These are phyloP conservation scores for Drosophila sordidula DNA, from an alignment of 2,888 invertebrate species.

Conservation along the genomic window DNA sequence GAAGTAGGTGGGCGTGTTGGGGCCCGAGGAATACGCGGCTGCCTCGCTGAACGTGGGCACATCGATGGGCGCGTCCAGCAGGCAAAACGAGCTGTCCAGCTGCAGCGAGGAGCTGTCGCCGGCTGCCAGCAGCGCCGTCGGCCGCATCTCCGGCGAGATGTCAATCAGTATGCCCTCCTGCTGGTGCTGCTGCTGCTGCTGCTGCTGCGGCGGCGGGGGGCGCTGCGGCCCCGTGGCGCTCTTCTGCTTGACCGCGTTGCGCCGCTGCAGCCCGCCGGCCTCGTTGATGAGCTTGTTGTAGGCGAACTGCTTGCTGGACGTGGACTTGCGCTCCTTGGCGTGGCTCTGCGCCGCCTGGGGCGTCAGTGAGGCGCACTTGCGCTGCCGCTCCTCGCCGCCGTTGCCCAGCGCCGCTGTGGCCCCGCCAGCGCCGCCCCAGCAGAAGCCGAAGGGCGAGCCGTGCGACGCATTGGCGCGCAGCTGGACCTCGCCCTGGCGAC, in stretches of 20 bases:
- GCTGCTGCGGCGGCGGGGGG: constrained; percentile 73
- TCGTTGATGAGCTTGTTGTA: constrained; percentile 94
- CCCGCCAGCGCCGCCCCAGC: constrained; percentile 91
- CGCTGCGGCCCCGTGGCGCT: constrained; percentile 82
- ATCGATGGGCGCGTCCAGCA: constrained; percentile 91
- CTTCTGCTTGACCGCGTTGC: constrained; percentile 68
- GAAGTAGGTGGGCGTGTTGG: constrained; percentile 60
- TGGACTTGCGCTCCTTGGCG: constrained; percentile 84
- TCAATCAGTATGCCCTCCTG: constrained; percentile 91
- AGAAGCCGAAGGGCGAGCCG: constrained; percentile 90
- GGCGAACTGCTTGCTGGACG: constrained; percentile 90
- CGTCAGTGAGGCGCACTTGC: constrained; percentile 81
- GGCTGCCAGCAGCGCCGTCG: constrained; percentile 21
- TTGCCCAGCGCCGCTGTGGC: constrained; percentile 85
- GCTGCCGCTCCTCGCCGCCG: constrained; percentile 83
- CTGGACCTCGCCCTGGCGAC: constrained; percentile 91
- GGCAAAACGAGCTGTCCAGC: constrained; percentile 85
- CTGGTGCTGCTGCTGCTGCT: constrained; percentile 64
- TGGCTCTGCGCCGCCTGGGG: constrained; percentile 46
- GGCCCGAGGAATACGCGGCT: constrained; percentile 43
- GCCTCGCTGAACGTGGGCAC: constrained; percentile 86
- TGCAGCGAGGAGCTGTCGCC: constrained; percentile 78
- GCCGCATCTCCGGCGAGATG: constrained; percentile 87
- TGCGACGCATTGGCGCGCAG: constrained; percentile 87
- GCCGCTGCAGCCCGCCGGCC: constrained; percentile 64